phyloP scores from a whole-genome alignment of 2,888 invertebrate species.

The Phragmatobia fuliginosa region DNA sequence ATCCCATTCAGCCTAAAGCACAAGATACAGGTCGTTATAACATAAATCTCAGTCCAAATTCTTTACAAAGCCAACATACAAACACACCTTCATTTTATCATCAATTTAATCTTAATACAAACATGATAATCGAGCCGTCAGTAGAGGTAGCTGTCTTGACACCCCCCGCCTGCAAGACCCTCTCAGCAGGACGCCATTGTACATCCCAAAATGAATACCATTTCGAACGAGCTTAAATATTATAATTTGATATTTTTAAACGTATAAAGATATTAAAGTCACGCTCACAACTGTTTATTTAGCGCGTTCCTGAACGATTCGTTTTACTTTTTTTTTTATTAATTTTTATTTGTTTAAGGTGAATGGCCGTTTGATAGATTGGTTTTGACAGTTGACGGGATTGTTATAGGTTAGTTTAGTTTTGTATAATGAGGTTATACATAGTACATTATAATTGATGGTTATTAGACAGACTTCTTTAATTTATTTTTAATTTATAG shows the following conservation, averaged over 20 bases:
- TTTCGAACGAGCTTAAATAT: conserved; percentile 79
- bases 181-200: conserved; percentile 78
- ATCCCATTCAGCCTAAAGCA: background rate
- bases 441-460: conserved; percentile 8
- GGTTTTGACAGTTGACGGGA: conserved; percentile 28
- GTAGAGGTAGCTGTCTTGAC: conserved; percentile 51
- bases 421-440: conserved; percentile 1
- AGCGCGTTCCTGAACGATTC: conserved; percentile 78
- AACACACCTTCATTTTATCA: conserved; percentile 48
- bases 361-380: conserved; percentile 48
- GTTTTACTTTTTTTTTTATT: conserved; percentile 38
- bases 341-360: conserved; percentile 55
- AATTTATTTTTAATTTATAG: background rate
- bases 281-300: conserved; percentile 84
- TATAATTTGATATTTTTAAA: conserved; percentile 86
- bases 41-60: conserved; percentile 18
- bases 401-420: conserved; percentile 11
- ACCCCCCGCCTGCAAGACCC: conserved; percentile 40
- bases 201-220: conserved; percentile 76
- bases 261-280: conserved; percentile 86
- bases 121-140: conserved; percentile 48
- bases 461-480: conserved; percentile 4
- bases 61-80: conserved; percentile 37
- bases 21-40: background rate
- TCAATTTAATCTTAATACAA: conserved; percentile 54